Evolutionary conservation across 2,888 invertebrate species (phyloP).

Genomic region (Drosophila phalerata): DNA sequence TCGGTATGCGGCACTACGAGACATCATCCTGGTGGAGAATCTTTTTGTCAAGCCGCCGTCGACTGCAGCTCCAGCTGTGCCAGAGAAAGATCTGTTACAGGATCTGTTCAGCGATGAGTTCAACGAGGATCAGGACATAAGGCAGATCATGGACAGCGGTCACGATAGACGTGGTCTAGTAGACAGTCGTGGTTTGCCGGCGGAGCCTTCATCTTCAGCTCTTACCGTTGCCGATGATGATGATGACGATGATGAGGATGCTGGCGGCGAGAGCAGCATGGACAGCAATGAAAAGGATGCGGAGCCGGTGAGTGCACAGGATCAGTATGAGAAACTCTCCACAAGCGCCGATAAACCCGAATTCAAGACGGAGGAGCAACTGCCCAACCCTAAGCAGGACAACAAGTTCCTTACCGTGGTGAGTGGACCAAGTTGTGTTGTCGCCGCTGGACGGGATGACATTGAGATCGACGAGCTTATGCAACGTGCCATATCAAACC

Average conservation of each 20-base stretch:
- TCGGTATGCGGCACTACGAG: slow-evolving; percentile 93
- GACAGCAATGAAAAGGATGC: slow-evolving; percentile 83
- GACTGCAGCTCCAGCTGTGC: slow-evolving; percentile 29
- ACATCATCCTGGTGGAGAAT: slow-evolving; percentile 89
- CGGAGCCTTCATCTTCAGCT: slow-evolving; percentile 81
- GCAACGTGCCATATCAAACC: slow-evolving; percentile 85
- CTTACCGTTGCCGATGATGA: slow-evolving; percentile 83
- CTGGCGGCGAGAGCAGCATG: slow-evolving; percentile 83
- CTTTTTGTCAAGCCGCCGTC: slow-evolving; percentile 86
- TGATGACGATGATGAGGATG: slow-evolving; percentile 81
- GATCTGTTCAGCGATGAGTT: slow-evolving; percentile 83
- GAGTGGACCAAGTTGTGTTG: slow-evolving; percentile 35
- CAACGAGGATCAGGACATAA: slow-evolving; percentile 86
- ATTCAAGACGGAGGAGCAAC: slow-evolving; percentile 51
- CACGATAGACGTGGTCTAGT: slow-evolving; percentile 80
- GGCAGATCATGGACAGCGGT: slow-evolving; percentile 86
- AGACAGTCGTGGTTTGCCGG: slow-evolving; percentile 77
- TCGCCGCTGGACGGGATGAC: slow-evolving; percentile 83
- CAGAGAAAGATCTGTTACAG: slow-evolving; percentile 77
- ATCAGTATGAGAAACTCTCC: slow-evolving; percentile 79
- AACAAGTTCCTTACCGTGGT: slow-evolving; percentile 78
- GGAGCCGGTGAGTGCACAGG: slow-evolving; percentile 64
- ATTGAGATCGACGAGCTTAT: slow-evolving; percentile 85
- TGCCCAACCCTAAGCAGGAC: slow-evolving; percentile 67
- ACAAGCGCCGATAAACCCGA: slow-evolving; percentile 69